Evolutionary conservation across 2,888 invertebrate genomes (phyloP).

Genomic region (Bedellia somnulentella): DNA sequence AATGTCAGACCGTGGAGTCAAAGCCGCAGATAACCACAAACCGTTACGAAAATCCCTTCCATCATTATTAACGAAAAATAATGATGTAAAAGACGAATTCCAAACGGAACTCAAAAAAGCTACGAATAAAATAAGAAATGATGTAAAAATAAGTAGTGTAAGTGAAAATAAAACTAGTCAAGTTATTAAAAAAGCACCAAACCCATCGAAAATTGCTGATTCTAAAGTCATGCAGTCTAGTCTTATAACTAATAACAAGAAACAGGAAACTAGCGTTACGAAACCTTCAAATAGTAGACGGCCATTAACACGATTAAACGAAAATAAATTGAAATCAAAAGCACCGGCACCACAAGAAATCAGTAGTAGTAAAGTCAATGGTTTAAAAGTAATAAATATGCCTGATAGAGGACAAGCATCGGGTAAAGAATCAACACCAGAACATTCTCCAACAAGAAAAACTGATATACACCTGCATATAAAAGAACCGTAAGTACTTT

Average conservation of each 20-base stretch:
- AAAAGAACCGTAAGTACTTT: conserved; percentile 29
- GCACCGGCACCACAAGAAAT: conserved; percentile 15
- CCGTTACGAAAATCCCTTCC: conserved; percentile 58
- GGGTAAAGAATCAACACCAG: conserved; percentile 66
- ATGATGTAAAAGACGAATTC: conserved; percentile 59
- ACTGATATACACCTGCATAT: conserved; percentile 15
- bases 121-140: conserved; percentile 52
- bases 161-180: conserved; percentile 54
- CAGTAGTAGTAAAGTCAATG: too few relatives aligned
- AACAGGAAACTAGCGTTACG: conserved; percentile 17
- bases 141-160: conserved; percentile 48
- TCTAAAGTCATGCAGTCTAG: conserved; percentile 44
- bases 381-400: too few relatives aligned
- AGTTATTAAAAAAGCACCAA: conserved; percentile 24
- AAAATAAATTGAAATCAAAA: conserved; percentile 24
- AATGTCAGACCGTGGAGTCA: conserved; percentile 31
- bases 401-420: conserved; percentile 59
- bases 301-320: conserved; percentile 30
- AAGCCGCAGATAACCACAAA: conserved; percentile 28
- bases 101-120: conserved; percentile 54
- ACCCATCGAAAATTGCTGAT: conserved; percentile 48
- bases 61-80: conserved; percentile 50
- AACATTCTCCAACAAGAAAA: conserved; percentile 56
- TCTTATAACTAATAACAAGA: conserved; percentile 10
- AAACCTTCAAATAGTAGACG: conserved; percentile 24